phyloP scores from a whole-genome alignment of 2,797 vertebrate genomes.

The Phalloptychus januarius region DNA sequence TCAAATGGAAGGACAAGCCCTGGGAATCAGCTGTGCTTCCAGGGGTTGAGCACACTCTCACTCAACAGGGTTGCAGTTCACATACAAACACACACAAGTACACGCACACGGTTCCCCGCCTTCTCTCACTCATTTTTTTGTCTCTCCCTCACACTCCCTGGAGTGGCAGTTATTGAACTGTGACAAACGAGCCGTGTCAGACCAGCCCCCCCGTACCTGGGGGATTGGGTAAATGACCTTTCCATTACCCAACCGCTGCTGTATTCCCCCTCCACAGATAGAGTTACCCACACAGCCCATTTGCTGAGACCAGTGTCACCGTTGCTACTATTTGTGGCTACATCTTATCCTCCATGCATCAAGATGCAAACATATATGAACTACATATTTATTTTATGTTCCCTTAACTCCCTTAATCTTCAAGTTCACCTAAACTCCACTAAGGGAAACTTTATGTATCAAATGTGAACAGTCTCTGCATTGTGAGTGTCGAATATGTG shows the following conservation, averaged over 20 bases:
- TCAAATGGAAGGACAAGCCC: conserved; percentile 76
- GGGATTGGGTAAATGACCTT: conserved; percentile 81
- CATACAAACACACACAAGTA: conserved; percentile 18
- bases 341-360: conserved; percentile 32
- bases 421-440: neutral
- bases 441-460: neutral
- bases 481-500: conserved; percentile 16
- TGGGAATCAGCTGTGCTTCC: conserved; percentile 75
- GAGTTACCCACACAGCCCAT: conserved; percentile 74
- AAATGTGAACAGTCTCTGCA: neutral
- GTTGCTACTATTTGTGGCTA: conserved; percentile 45
- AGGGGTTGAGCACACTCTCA: conserved; percentile 36
- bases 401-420: neutral
- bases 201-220: conserved; percentile 73
- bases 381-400: conserved; percentile 4
- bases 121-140: conserved; percentile 51
- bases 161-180: conserved; percentile 84
- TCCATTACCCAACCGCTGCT: conserved; percentile 81
- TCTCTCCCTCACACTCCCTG: conserved; percentile 66
- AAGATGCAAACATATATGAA: conserved; percentile 5
- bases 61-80: conserved; percentile 34
- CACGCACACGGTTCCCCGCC: conserved; percentile 15
- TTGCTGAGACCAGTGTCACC: conserved; percentile 66
- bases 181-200: conserved; percentile 83
- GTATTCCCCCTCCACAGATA: conserved; percentile 75